Percentiles rank a stretch among this genome's conserved stretches.
Evolutionary conservation across 2,113 vertebrate species (phyloP).

Genomic region (Pollimyrus isidori): DNA sequence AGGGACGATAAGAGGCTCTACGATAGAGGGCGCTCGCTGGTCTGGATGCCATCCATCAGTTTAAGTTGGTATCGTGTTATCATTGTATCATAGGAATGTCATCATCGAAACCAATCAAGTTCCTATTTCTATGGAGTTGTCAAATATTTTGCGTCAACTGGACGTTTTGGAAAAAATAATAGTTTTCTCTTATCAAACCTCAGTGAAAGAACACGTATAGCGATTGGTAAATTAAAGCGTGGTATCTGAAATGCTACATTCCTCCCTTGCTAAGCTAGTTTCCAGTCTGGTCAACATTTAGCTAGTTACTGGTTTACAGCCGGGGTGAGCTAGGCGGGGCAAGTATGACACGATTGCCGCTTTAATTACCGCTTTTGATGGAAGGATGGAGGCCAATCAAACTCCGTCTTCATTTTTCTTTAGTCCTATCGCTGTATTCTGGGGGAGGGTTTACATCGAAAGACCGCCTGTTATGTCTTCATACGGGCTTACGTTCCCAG

Average conservation of each 20-base stretch:
- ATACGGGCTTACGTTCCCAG: background rate
- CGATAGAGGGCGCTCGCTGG: background rate
- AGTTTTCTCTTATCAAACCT: background rate
- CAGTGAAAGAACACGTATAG: background rate
- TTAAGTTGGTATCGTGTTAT: background rate
- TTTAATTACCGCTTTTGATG: background rate
- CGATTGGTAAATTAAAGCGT: background rate
- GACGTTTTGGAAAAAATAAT: background rate
- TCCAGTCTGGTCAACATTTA: background rate
- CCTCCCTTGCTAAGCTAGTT: background rate
- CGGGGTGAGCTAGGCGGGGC: background rate
- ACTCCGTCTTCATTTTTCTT: background rate
- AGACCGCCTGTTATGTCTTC: background rate
- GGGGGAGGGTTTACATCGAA: background rate
- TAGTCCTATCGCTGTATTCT: conserved; percentile 11
- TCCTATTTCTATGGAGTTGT: background rate
- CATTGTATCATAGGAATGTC: background rate
- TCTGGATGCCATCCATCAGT: background rate
- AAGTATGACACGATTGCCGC: background rate
- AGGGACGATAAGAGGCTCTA: background rate
- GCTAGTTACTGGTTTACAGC: background rate
- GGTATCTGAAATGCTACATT: background rate
- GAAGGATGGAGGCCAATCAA: conserved; percentile 12
- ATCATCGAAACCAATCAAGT: background rate
- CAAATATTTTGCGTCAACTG: background rate